Evolutionary conservation across 2,888 invertebrate species (phyloP).

Genomic region (Lasioglossum oenotherae): DNA sequence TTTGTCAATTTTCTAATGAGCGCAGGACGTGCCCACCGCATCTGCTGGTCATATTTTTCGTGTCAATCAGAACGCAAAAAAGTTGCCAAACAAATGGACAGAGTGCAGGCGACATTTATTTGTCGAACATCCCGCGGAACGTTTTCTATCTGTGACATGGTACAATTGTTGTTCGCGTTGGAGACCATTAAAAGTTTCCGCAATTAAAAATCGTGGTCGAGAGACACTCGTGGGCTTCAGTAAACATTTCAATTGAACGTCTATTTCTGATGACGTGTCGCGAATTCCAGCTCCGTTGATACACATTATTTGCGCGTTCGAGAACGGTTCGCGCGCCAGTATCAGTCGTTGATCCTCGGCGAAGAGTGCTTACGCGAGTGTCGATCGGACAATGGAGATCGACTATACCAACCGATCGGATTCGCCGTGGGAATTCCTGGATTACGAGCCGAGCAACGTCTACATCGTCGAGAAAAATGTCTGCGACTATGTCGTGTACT

Average conservation of each 20-base stretch:
- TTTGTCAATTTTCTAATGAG: too few species aligned
- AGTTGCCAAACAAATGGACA: background rate
- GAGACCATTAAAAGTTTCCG: background rate
- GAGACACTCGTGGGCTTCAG: background rate
- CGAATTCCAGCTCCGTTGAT: background rate
- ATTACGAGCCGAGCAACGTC: conserved; percentile 79
- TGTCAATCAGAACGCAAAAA: background rate
- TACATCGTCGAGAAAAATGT: conserved; percentile 81
- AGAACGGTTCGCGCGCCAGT: background rate
- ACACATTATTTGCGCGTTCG: background rate
- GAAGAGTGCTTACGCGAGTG: background rate
- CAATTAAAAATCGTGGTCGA: conserved; percentile 24
- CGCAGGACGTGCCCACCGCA: background rate
- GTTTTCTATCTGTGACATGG: background rate
- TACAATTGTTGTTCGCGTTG: background rate
- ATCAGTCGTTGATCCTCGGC: background rate
- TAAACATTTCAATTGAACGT: background rate
- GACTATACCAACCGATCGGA: conserved; percentile 21
- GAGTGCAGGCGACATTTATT: background rate
- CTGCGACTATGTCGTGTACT: conserved; percentile 82
- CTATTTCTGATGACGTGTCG: background rate
- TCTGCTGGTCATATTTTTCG: background rate
- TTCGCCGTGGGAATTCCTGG: conserved; percentile 70
- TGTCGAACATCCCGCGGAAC: background rate
- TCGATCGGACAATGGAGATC: conserved; percentile 28